Base-by-base conservation (phyloP, 2,888 invertebrate genomes). In the Aspidiotus rigidus region DNA sequence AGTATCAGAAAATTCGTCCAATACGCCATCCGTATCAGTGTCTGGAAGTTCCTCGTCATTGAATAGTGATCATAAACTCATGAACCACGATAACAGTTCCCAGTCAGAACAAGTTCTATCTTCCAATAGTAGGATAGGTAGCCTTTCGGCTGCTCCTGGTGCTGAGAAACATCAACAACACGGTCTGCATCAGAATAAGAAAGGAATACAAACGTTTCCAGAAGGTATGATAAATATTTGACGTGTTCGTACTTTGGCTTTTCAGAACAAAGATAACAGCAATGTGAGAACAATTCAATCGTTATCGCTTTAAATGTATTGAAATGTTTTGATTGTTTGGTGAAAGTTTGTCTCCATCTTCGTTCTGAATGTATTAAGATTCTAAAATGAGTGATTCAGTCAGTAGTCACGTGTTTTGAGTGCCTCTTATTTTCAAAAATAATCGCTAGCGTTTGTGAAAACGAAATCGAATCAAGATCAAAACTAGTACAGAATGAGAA, bases 121-220 rank as follows among this genome's bases (percentile, higher is more conserved):
- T 69, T 62, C 69, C 57, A 62, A 57, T 49, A 69, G 44, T 63
- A 69, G 63, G 55, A 69, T 69, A 69, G 69, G 69, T 44, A 63
- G 39, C 57, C 49, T 62, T 49, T 69, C 69, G 5, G 69, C 69
- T 16, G 69, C 69, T 7, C 69, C 69, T 42, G 69, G 69, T 28
- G 69, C 69, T 42, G 69, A 69, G 40, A 69, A 69, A 57, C 69
- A 69, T 63, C 69, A 69, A 56, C 62, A 62, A 44, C 69, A 69
- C 28, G 62, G 57, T 10, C 56, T 62, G 62, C 69, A 69, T 62
- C 69, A 69, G 44, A 67, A 40, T 67, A 83, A 87, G 79, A 85
- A 88, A 80, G 96, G 96, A 76, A 95, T 97, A 77, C 93, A 95
- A 81, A 96, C 94, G 74, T 90, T 89, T 78, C 89, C 93, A 62